Base-by-base conservation (phyloP, 1,140 invertebrate genomes). In the Papilio machaon region DNA sequence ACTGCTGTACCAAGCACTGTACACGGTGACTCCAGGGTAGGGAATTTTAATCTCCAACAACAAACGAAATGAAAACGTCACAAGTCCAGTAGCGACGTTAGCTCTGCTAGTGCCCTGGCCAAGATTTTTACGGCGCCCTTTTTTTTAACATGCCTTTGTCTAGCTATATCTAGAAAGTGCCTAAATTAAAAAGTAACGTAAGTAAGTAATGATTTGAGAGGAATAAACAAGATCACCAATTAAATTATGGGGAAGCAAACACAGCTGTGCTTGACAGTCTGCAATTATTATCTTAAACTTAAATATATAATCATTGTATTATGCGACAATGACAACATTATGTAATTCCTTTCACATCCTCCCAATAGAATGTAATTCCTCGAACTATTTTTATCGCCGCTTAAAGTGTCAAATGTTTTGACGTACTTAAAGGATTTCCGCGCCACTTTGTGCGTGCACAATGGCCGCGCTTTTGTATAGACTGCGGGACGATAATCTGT, bases 401-500 rank as follows among this genome's bases (percentile, higher is more conserved):
- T 77, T 77, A 77, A 81, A 80, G 73, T 82, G 83, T 86, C 85
- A 86, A 82, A 86, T 86, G 77, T 86, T 86, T 81, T 86, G 85
- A 86, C 85, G 82, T 81, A 81, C 83, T 82, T 73, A 86, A 83
- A 52, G 83, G 82, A 83, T 85, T 81, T 77, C 73, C 23, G 70
- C 64, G 76, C 58, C 77, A n/a, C 43, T 64, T 46, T 58, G 75
- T 54, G 10, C 46, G 30, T 9, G 15, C 23, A 77, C 75, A 77
- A 77, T 77, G 75, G 47, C 30, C 49, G 52, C 52, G 15, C 52
- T 52, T 43, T 52, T 77, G 30, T 64, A 58, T 79, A 58, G 35
- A 15, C 58, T 23, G 17, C 10, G 49, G 19, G 19, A 76, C 46
- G 19, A 15, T 76, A 76, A 76, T 76, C 74, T 15, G 74, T 10